Conservation (phyloP, 2,797 vertebrate genomes). For the Clarias fuscus region DNA sequence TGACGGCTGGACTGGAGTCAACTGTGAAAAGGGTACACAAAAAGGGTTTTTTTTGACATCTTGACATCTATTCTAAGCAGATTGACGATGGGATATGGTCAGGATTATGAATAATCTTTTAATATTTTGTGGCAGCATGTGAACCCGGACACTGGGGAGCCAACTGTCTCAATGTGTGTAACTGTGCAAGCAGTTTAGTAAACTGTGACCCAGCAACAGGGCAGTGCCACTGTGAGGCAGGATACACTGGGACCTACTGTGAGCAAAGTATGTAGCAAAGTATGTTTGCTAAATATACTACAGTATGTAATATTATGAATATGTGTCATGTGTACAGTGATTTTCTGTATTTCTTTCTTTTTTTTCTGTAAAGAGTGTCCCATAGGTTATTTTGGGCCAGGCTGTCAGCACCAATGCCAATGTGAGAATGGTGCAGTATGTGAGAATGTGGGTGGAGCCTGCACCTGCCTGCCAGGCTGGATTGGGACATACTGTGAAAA, state of each 20-base stretch:
- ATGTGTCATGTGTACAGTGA: neutral
- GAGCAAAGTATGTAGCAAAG: slow-evolving; percentile 74
- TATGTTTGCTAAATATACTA: neutral
- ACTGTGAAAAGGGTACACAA: slow-evolving; percentile 76
- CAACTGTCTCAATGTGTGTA: slow-evolving; percentile 67
- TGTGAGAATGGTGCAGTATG: slow-evolving; percentile 78
- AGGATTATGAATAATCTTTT: neutral
- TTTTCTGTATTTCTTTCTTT: neutral
- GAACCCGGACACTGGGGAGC: slow-evolving; percentile 75
- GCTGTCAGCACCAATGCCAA: slow-evolving; percentile 73
- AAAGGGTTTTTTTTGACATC: accelerated
- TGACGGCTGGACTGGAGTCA: slow-evolving; percentile 75
- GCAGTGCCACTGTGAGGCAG: slow-evolving; percentile 75
- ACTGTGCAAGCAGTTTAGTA: slow-evolving; percentile 71
- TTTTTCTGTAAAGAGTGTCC: slow-evolving; percentile 71
- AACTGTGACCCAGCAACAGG: slow-evolving; percentile 72
- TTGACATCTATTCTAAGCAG: neutral
- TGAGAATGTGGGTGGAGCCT: slow-evolving; percentile 81
- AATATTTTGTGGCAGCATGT: slow-evolving; percentile 73
- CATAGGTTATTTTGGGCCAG: slow-evolving; percentile 71
- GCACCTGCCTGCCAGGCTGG: slow-evolving; percentile 80
- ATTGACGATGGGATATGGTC: neutral
- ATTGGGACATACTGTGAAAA: slow-evolving; percentile 81
- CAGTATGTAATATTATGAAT: neutral
- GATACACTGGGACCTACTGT: slow-evolving; percentile 70